Evolutionary conservation across 2,888 invertebrate species (phyloP).

Genomic region (Tachina grossa): DNA sequence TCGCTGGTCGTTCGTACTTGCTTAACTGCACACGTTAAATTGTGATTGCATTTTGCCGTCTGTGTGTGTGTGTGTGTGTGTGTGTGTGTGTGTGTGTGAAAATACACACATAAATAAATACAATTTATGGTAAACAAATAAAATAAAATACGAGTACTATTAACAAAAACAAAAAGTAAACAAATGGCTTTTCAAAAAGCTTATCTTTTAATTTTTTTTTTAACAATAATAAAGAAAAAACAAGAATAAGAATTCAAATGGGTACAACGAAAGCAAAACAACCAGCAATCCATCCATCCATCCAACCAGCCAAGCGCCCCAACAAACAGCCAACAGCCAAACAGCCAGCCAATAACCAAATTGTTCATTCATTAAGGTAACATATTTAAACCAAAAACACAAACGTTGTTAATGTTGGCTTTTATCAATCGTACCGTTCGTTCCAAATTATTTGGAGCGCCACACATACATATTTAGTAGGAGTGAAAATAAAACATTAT

Average conservation of each 20-base stretch:
- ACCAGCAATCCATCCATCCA: conserved; percentile 21
- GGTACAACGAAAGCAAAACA: conserved; percentile 19
- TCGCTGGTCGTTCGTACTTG: neutral
- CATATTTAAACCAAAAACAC: neutral
- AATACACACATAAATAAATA: too few species aligned
- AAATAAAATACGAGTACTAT: conserved; percentile 32
- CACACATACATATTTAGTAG: conserved; percentile 24
- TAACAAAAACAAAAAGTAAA: conserved; percentile 55
- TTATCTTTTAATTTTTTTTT: conserved; percentile 64
- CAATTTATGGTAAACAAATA: conserved; percentile 52
- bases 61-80: neutral
- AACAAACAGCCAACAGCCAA: neutral
- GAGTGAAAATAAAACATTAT: conserved; percentile 6
- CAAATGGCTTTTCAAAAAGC: conserved; percentile 69
- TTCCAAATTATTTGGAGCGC: conserved; percentile 56
- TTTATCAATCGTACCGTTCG: conserved; percentile 13
- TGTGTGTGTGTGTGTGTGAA: neutral
- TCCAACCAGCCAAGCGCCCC: neutral
- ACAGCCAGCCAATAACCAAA: too few species aligned
- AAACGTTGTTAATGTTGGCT: conserved; percentile 1
- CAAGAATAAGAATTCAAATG: conserved; percentile 12
- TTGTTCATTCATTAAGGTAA: conserved; percentile 6
- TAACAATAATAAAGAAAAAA: conserved; percentile 45
- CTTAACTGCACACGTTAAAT: neutral
- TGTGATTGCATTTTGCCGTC: neutral